Percentiles rank a stretch among this genome's conserved stretches.
Evolutionary conservation across 2,113 vertebrate species (phyloP).

Genomic region (Triplophysa rosa): DNA sequence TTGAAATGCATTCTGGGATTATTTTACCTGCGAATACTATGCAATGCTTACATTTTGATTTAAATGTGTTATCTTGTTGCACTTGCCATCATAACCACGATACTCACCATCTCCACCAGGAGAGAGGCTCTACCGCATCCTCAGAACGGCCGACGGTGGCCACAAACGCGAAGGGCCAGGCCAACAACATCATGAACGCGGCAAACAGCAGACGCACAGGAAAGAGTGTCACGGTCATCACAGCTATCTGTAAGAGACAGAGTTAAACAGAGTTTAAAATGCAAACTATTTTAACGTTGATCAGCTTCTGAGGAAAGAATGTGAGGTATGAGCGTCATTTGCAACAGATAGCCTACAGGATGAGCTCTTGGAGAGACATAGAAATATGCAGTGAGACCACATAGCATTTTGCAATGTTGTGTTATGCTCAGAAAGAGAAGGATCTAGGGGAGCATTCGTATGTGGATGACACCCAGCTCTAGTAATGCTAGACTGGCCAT

Average conservation of each 20-base stretch:
- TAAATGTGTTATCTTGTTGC: background rate
- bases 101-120: slow-evolving; percentile 82
- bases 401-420: background rate
- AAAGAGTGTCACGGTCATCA: slow-evolving; percentile 92
- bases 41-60: background rate
- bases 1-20: background rate
- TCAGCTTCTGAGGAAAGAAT: background rate
- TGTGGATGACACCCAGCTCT: slow-evolving; percentile 31
- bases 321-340: background rate
- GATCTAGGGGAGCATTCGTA: slow-evolving; percentile 23
- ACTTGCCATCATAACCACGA: background rate
- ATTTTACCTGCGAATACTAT: background rate
- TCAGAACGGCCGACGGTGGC: slow-evolving; percentile 81
- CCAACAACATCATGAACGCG: slow-evolving; percentile 89
- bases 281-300: background rate
- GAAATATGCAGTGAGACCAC: slow-evolving; percentile 12
- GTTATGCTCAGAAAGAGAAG: background rate
- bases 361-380: background rate
- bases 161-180: slow-evolving; percentile 89
- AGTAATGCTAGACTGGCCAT: background rate
- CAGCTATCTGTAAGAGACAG: slow-evolving; percentile 73
- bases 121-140: slow-evolving; percentile 76
- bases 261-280: background rate
- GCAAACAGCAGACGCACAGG: slow-evolving; percentile 87
- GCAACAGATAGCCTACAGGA: background rate